Evolutionary conservation across 2,888 invertebrate species (phyloP).

Genomic region (Terebella lapidaria): DNA sequence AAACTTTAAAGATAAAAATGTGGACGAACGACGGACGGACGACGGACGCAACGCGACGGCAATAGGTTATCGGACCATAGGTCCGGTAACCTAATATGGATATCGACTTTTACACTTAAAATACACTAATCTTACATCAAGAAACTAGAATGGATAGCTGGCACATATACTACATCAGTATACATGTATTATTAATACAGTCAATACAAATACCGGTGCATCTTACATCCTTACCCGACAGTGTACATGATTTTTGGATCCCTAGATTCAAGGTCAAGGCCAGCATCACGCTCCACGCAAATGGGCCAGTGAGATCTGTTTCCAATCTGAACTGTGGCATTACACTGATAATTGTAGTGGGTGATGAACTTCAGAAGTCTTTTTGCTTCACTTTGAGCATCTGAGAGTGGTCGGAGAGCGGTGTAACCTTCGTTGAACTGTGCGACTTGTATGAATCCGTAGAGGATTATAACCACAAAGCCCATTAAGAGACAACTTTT

Average conservation of each 20-base stretch:
- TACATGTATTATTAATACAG: too few relatives aligned
- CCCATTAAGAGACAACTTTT: slow-evolving; percentile 15
- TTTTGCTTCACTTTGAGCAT: slow-evolving; percentile 41
- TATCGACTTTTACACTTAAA: too few relatives aligned
- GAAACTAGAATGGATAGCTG: too few relatives aligned
- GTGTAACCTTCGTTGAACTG: slow-evolving; percentile 31
- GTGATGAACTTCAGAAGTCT: slow-evolving; percentile 42
- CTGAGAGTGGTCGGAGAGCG: slow-evolving; percentile 37
- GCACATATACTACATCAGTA: too few relatives aligned
- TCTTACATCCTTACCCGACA: slow-evolving; percentile 32
- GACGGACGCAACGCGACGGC: too few relatives aligned
- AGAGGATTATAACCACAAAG: slow-evolving; percentile 7
- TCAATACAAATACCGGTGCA: too few relatives aligned
- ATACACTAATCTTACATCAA: too few relatives aligned
- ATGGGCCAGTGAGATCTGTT: slow-evolving; percentile 40
- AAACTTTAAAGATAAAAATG: too few relatives aligned
- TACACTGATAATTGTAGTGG: slow-evolving; percentile 42
- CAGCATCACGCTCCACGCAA: slow-evolving; percentile 35
- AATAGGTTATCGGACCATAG: too few relatives aligned
- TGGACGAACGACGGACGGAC: too few relatives aligned
- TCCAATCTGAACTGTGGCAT: slow-evolving; percentile 32
- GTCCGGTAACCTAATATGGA: too few relatives aligned
- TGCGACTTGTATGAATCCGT: slow-evolving; percentile 16
- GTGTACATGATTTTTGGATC: slow-evolving; percentile 35
- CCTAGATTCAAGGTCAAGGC: slow-evolving; percentile 31